These are phyloP conservation scores for Mercenaria mercenaria DNA, from an alignment of 1,140 invertebrate genomes.

Conservation along the genomic window DNA sequence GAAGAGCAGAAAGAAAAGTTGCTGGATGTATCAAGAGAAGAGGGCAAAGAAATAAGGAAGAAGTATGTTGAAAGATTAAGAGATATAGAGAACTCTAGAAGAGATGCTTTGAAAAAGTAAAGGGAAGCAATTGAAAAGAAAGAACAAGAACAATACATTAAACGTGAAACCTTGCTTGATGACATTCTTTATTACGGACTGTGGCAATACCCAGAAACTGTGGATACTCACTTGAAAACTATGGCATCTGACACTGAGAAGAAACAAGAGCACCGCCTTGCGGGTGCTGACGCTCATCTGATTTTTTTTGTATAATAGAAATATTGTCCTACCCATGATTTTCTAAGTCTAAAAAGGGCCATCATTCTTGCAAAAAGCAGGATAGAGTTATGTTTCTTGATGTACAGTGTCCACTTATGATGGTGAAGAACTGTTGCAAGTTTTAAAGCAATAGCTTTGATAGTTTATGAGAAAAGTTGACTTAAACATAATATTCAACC, in stretches of 20 bases:
- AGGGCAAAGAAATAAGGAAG: slow-evolving; percentile 9
- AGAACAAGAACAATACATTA: background rate
- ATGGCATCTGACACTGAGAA: slow-evolving; percentile 52
- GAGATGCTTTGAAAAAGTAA: slow-evolving; percentile 23
- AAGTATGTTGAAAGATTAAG: slow-evolving; percentile 26
- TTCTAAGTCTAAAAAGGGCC: no score
- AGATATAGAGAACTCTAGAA: background rate
- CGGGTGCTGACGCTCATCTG: no score
- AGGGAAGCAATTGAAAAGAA: slow-evolving; percentile 25
- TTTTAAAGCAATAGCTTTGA: no score
- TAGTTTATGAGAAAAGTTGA: no score
- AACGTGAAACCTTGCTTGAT: background rate
- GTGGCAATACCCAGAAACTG: slow-evolving; percentile 38
- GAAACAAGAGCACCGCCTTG: no score
- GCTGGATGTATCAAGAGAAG: slow-evolving; percentile 1
- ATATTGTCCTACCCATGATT: no score
- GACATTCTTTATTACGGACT: background rate
- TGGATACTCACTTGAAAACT: slow-evolving; percentile 30
- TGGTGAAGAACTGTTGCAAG: no score
- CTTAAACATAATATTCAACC: no score
- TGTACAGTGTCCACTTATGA: no score
- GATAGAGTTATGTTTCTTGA: no score
- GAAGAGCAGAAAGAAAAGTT: background rate
- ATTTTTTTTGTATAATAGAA: no score
- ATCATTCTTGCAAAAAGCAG: no score